Evolutionary conservation across 2,888 invertebrate genomes (phyloP), one percentile per base, ranked within the genome.

Genomic region (Corythucha ciliata): DNA sequence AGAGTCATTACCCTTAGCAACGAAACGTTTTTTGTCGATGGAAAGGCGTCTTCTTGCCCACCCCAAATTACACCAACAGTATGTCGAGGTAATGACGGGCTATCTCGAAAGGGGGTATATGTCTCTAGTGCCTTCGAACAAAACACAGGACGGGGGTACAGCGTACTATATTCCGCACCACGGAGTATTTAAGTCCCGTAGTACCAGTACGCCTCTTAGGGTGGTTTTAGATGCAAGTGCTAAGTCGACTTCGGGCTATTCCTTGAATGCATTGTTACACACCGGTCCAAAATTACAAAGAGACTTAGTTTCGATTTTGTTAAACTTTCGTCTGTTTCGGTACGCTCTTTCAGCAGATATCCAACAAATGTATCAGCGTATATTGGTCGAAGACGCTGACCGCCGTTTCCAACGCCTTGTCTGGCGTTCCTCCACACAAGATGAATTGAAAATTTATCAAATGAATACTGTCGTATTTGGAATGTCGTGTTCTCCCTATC

Each of bases 151-250:
- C 8, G 8, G 10, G n/a, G 18, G 7, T 25, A 10, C 29, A 7
- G 34, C 33, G 8, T 46, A 33, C 14, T 37, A 34, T 46, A n/a
- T 46, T 12, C 46, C 46, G 7, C 46, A 46, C 22, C 46, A 46
- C 21, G 10, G 24, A 4, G 46, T 37, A 7, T 8, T 46, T 20
- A 46, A 46, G 21, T 34, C 46, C n/a, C 34, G 12, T 14, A 46
- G 46, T 22, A 18, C 33, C 20, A 20, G 20, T 5, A 46, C 46
- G 4, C 29, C 29, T 6, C 34, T 46, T 14, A 14, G 46, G 10
- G 25, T 46, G 8, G 46, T 46, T 12, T 46, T 14, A 20, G 36
- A 46, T 18, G 25, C 25, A 14, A 46, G 32, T 21, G 46, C 46
- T 6, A 8, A 32, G 14, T 20, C 46, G 8, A 34, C 24, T 12